Evolutionary conservation across 2,888 invertebrate genomes (phyloP).

Genomic region (Drosophila prolongata): DNA sequence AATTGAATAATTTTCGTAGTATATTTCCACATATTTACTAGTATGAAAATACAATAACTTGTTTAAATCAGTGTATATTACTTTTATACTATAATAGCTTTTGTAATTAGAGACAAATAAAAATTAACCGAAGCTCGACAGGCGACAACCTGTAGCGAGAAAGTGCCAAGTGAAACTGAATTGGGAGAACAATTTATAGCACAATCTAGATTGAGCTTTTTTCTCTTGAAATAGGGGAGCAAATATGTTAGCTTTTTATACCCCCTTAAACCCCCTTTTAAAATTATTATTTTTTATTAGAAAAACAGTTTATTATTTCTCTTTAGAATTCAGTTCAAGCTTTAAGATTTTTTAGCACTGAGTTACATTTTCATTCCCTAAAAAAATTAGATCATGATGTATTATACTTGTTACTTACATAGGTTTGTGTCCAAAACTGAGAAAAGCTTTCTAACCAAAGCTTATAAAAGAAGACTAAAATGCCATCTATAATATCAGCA

Average conservation of each 20-base stretch:
- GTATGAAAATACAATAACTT: background rate
- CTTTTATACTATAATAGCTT: conserved; percentile 7
- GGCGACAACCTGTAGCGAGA: conserved; percentile 28
- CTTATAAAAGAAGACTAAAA: background rate
- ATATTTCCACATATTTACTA: conserved; percentile 46
- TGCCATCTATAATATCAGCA: background rate
- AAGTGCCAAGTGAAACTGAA: conserved; percentile 35
- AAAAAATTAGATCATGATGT: no score
- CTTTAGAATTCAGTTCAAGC: no score
- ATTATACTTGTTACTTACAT: background rate
- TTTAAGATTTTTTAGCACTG: no score
- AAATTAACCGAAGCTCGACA: background rate
- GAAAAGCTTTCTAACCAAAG: background rate
- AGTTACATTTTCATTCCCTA: no score
- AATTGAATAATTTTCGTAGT: background rate
- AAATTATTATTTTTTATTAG: no score
- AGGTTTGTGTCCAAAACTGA: background rate
- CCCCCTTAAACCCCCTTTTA: no score
- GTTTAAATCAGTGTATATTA: background rate
- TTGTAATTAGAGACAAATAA: background rate
- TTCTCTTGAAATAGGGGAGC: background rate
- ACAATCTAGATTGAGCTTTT: conserved; percentile 4
- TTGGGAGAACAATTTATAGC: background rate
- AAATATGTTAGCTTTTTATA: conserved; percentile 3
- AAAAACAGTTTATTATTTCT: no score